Evolutionary conservation across 2,888 invertebrate species (phyloP), one percentile per base, ranked within the genome.

Genomic region (Sphecodes monilicornis): DNA sequence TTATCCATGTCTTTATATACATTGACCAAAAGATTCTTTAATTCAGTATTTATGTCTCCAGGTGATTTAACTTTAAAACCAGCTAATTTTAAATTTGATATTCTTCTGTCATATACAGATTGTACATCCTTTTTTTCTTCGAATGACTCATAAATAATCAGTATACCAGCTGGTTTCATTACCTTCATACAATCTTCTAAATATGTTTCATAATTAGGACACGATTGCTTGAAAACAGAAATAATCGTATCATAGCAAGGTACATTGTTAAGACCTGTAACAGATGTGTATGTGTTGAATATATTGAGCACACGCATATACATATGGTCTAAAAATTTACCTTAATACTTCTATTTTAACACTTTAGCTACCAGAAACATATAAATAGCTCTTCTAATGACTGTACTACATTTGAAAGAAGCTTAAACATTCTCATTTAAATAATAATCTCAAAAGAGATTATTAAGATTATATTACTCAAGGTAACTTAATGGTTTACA

Each of bases 181-280:
- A 97, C 92, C 91, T 96, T 96, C 32, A 97, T 93, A 29, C 96
- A 94, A 86, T 96, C 95, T 36, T 96, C 95, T 76, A 97, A 94
- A 29, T 96, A 83, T 29, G 93, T 93, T 78, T 92, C 85, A 84
- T 94, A 91, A 94, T 96, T 91, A 84, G 94, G 87, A 94, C 96
- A 88, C 8, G 91, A 71, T 43, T 82, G 79, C 76, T 86, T 68
- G 94, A 92, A 70, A 95, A 91, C 92, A 95, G 96, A 96, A 78
- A 97, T 88, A 86, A 97, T 95, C 0, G 96, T 94, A 90, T 97
- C 96, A 90, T 96, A 96, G 1, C 96, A 95, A 1, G 97, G 96
- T 76, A 39, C 54, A 32, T 36, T 54, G 2, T 50, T 76, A 46
- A n/a, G 73, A 73, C 46, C 90, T 90, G 26, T 16, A 77, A 73